Evolutionary conservation across 2,797 vertebrate species (phyloP).

Genomic region (Alectoris magna): DNA sequence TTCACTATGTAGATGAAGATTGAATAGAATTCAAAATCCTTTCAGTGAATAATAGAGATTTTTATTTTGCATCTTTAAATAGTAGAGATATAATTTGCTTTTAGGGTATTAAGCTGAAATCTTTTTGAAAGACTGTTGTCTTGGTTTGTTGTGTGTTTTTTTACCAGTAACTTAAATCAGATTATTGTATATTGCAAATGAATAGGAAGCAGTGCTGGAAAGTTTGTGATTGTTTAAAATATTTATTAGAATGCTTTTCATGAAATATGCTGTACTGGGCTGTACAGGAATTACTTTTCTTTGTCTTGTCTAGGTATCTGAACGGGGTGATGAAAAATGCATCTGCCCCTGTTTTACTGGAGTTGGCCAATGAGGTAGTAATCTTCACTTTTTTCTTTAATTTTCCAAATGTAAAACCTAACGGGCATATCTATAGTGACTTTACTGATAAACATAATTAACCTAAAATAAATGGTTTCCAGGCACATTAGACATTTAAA

Average conservation of each 20-base stretch:
- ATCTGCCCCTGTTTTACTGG: slow-evolving; percentile 88
- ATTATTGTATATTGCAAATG: background rate
- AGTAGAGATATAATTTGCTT: background rate
- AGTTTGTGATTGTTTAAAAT: slow-evolving; percentile 25
- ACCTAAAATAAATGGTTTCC: slow-evolving; percentile 73
- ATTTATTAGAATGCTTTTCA: slow-evolving; percentile 18
- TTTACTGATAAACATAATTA: slow-evolving; percentile 80
- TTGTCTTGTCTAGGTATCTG: slow-evolving; percentile 90
- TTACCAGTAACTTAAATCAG: background rate
- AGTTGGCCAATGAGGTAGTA: slow-evolving; percentile 96
- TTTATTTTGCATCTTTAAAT: background rate
- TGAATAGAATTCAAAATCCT: background rate
- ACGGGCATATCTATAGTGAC: slow-evolving; percentile 74
- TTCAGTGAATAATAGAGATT: background rate
- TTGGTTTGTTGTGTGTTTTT: background rate
- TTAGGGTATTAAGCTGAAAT: background rate
- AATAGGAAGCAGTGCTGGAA: background rate
- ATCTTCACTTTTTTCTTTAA: slow-evolving; percentile 62
- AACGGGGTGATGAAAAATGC: slow-evolving; percentile 85
- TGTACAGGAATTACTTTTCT: slow-evolving; percentile 74
- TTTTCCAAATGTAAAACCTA: slow-evolving; percentile 71
- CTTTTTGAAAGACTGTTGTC: background rate
- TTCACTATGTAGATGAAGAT: background rate
- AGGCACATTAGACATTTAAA: slow-evolving; percentile 80
- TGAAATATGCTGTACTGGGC: slow-evolving; percentile 72